phyloP scores from a whole-genome alignment of 2,888 invertebrate species.

The Neoitamus cyanurus region DNA sequence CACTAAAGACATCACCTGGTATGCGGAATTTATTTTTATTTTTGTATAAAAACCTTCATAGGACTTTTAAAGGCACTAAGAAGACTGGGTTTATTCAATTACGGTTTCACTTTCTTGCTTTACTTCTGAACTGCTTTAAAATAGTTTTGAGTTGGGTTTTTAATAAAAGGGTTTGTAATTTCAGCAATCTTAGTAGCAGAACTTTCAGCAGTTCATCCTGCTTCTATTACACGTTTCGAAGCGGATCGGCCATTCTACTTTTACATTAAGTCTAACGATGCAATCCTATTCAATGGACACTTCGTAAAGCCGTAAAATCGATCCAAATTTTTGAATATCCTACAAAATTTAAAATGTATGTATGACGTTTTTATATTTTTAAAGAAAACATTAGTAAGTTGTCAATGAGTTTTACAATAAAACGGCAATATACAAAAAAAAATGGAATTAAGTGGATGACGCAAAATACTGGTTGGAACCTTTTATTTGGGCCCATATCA shows the following conservation, averaged over 20 bases:
- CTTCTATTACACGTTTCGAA: background rate
- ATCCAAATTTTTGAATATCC: background rate
- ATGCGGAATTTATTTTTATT: no score
- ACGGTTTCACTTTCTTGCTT: background rate
- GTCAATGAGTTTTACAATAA: no score
- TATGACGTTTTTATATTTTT: background rate
- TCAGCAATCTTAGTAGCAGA: background rate
- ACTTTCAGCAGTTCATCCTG: background rate
- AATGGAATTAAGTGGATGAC: no score
- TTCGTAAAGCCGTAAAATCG: background rate
- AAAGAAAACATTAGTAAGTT: no score
- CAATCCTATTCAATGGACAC: background rate
- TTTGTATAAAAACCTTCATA: no score
- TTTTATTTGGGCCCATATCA: no score
- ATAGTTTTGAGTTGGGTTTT: background rate
- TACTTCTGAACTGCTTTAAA: background rate
- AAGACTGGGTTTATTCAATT: no score
- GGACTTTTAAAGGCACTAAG: no score
- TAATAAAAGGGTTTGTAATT: background rate
- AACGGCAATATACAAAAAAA: no score
- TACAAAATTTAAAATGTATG: background rate
- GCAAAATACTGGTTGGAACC: no score
- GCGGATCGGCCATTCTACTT: background rate
- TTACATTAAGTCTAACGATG: background rate
- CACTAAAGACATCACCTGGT: no score